Base-by-base conservation (phyloP, 2,888 invertebrate species). In the Nemotelus nigrinus region DNA sequence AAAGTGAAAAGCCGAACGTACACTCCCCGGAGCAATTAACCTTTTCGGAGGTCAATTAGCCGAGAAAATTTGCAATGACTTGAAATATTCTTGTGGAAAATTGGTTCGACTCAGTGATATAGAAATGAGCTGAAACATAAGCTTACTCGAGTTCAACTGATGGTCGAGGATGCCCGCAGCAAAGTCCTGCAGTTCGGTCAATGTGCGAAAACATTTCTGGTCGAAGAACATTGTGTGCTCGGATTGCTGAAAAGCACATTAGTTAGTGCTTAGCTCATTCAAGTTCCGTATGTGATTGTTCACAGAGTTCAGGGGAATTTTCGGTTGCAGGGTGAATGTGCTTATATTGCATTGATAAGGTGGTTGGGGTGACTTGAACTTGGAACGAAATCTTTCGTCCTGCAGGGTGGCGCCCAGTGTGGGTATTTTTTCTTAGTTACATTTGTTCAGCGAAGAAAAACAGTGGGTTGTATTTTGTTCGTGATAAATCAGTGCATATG, bases 331-430 rank as follows among this genome's bases (percentile, higher is more conserved):
- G 43, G 41, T 70, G 53, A 70, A 55, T 70, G 70, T 48, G 55
- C 50, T 53, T 47, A 25, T 25, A 70, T 70, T 70, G 70, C 70
- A 70, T 55, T 50, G 25, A 55, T 55, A 4, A 7, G 7, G 43
- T 48, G 50, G 41, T 41, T 70, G 50, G 43, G 8, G 70, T 70
- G 70, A 70, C 70, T 70, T 53, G 70, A 43, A 70, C 70, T 70
- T 70, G 55, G 70, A 53, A 70, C 7, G 50, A 53, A 70, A 10
- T 70, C 44, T 7, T 6, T 70, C 55, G 53, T 70, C 25, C 67
- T 48, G 6, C 10, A 57, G 57, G 57, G 25, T 57, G 25, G 25
- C 25, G 25, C 25, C 25, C 25, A 25, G 25, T 25, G 25, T 25
- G 25, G 25, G 25, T 25, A 25, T 25, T 25, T 25, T 25, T 25